These are phyloP conservation scores for Lepidurus packardi DNA, from an alignment of 1,140 invertebrate species.

Conservation along the genomic window DNA sequence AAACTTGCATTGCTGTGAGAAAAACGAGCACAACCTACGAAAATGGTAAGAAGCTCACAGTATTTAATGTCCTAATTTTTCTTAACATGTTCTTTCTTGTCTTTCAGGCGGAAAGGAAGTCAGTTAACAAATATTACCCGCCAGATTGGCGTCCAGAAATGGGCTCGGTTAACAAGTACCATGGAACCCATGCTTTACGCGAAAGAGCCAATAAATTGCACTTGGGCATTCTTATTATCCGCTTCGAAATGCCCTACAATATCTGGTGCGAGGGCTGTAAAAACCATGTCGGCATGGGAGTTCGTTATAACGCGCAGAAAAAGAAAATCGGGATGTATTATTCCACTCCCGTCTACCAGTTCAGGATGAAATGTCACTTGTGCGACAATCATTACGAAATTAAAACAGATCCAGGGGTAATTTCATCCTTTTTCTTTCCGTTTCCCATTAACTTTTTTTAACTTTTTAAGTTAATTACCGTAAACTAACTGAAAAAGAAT, in stretches of 20 bases:
- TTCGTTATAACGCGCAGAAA: slow-evolving; percentile 97
- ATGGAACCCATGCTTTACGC: slow-evolving; percentile 90
- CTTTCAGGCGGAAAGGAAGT: slow-evolving; percentile 89
- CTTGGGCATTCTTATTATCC: slow-evolving; percentile 93
- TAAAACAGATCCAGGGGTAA: slow-evolving; percentile 94
- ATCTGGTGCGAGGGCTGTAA: slow-evolving; percentile 98
- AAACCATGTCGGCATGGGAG: slow-evolving; percentile 98
- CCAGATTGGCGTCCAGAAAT: slow-evolving; percentile 93
- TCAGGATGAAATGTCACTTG: slow-evolving; percentile 98
- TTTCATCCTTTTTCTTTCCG: slow-evolving; percentile 40
- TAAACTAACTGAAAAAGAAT: too few relatives aligned
- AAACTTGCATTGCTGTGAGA: too few relatives aligned
- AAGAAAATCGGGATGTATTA: slow-evolving; percentile 98
- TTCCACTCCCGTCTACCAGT: slow-evolving; percentile 94
- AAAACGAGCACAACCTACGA: too few relatives aligned
- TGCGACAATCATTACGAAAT: slow-evolving; percentile 98
- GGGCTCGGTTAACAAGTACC: slow-evolving; percentile 84
- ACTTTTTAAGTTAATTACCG: too few relatives aligned
- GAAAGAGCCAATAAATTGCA: slow-evolving; percentile 91
- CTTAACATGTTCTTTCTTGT: background rate
- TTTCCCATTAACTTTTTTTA: too few relatives aligned
- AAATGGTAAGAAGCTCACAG: too few relatives aligned
- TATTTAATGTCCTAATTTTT: too few relatives aligned
- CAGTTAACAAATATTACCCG: slow-evolving; percentile 95
- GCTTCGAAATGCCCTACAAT: slow-evolving; percentile 99